Base-by-base conservation (phyloP, 2,797 vertebrate genomes). In the Pseudochirops corinnae region DNA sequence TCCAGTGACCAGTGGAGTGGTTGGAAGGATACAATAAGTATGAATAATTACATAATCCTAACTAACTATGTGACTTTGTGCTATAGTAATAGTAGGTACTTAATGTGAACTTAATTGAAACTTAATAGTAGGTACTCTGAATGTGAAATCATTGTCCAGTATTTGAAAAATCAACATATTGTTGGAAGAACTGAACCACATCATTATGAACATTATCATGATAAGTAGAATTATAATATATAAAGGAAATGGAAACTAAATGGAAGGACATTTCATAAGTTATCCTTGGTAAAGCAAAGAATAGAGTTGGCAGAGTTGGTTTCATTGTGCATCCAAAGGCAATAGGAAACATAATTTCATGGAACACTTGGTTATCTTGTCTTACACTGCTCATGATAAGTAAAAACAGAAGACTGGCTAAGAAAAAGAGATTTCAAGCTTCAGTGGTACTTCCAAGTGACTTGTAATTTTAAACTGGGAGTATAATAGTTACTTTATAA, bases 401-500 rank as follows among this genome's bases (percentile, higher is more conserved):
- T 87, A 87, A 87, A 87, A 87, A 39, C 74, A 87, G 39, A 82
- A 87, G 74, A 26, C 39, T 87, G 39, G 24, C 39, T 87, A 50
- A 26, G 39, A 87, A 87, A 87, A 26, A 46, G 39, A 82, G 67
- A 87, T 16, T 87, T 87, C 74, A 87, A 87, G 39, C 74, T 50
- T 87, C 74, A 50, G 1, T 87, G 39, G 50, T 87, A 87, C 74
- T 87, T 87, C 74, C 39, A 87, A 50, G 39, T 87, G 74, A 87
- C 74, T 87, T 50, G 21, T 50, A 87, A 74, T 87, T 87, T 87
- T 50, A 87, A 87, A 82, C 33, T 87, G 92, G 9, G 74, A 93
- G 53, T 16, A 74, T 94, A 52, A 55, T 92, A n/a, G 33, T 46
- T 93, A 91, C 57, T 87, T 56, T 91, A 82, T 95, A 91, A 94